A percentile compares a stretch with the other conserved stretches of the same genome.
Evolutionary conservation across 2,797 vertebrate species (phyloP).

Genomic region (Chiroxiphia lanceolata): DNA sequence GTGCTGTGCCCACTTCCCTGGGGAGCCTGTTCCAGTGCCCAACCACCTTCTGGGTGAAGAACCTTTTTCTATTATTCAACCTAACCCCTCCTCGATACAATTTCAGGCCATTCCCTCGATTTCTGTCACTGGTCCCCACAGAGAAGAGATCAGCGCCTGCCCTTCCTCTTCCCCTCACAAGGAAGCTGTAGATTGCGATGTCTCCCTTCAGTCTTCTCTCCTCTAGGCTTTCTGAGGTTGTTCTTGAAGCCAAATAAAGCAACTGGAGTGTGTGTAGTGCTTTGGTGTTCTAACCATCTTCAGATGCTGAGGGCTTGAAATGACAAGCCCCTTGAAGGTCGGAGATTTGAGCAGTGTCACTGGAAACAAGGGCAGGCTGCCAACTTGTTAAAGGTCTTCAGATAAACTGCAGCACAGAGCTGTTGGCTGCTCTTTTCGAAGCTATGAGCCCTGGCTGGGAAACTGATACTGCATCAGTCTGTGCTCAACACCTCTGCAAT

Average conservation of each 20-base stretch:
- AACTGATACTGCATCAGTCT: not conserved
- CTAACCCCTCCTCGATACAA: not conserved
- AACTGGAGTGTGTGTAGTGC: not conserved
- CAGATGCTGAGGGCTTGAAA: not conserved
- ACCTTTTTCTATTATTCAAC: not conserved
- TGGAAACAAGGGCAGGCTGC: not conserved
- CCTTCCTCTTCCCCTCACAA: not conserved
- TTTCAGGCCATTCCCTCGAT: fast-evolving
- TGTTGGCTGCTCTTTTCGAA: not conserved
- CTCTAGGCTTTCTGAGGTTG: not conserved
- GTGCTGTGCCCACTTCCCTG: not conserved
- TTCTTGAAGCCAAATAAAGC: not conserved
- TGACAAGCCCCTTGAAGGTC: not conserved
- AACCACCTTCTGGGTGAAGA: not conserved
- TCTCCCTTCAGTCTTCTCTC: not conserved
- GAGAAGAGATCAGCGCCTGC: not conserved
- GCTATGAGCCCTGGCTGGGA: not conserved
- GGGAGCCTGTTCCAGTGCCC: not conserved
- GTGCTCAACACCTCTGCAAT: not conserved
- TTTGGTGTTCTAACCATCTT: not conserved
- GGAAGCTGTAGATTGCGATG: not conserved
- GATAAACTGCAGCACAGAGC: not conserved
- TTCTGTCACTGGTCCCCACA: not conserved
- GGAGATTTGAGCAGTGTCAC: not conserved
- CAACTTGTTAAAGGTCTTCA: not conserved